These are phyloP conservation scores for Lagorchestes hirsutus DNA, from an alignment of 2,797 vertebrate genomes.

Conservation along the genomic window DNA sequence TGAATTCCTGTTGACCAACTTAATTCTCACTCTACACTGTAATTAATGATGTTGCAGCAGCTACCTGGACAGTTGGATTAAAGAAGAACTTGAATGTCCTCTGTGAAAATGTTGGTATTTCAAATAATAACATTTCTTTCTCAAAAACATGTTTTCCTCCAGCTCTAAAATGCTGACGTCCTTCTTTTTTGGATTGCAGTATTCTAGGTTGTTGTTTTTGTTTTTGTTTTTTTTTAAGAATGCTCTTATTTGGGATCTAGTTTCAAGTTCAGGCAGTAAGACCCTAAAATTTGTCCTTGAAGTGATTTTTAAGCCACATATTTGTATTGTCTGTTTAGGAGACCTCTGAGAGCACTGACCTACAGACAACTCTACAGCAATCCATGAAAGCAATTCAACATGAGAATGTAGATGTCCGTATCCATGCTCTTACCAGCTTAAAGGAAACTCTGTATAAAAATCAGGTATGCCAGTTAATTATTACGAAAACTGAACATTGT, in stretches of 20 bases:
- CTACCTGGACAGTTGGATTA: neutral
- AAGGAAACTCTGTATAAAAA: slow-evolving; percentile 96
- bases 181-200: neutral
- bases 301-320: neutral
- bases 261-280: slow-evolving; percentile 37
- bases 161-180: slow-evolving; percentile 4
- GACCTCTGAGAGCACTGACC: slow-evolving; percentile 93
- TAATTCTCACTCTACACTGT: neutral
- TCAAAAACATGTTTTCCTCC: neutral
- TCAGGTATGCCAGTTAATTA: slow-evolving; percentile 86
- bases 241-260: neutral
- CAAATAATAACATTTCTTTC: neutral
- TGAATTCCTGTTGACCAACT: neutral
- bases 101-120: neutral
- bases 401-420: slow-evolving; percentile 97
- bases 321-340: slow-evolving; percentile 85
- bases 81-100: neutral
- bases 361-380: slow-evolving; percentile 92
- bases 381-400: slow-evolving; percentile 98
- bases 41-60: neutral
- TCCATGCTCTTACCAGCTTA: slow-evolving; percentile 96
- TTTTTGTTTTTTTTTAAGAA: neutral
- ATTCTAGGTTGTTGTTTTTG: neutral
- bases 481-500: neutral
- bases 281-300: slow-evolving; percentile 45